Conservation (phyloP, 2,113 vertebrate genomes). For the Heliornis fulica region DNA sequence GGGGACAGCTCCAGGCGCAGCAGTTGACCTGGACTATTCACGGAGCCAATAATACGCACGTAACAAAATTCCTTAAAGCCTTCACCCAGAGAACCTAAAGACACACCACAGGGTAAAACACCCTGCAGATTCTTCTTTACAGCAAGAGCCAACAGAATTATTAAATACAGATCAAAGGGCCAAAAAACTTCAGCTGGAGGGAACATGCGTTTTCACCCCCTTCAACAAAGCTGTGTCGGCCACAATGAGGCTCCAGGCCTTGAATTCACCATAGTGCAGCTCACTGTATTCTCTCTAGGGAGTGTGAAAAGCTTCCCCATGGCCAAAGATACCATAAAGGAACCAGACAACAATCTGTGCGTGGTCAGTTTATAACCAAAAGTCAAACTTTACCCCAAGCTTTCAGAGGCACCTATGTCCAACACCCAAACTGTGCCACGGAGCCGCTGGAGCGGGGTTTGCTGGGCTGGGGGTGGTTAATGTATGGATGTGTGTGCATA, state of each 20-base stretch:
- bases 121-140: not conserved
- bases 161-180: not conserved
- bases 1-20: not conserved
- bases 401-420: not conserved
- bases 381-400: not conserved
- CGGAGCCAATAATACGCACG: fast-evolving
- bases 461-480: not conserved
- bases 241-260: fast-evolving
- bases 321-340: not conserved
- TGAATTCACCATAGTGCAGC: fast-evolving
- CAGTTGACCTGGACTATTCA: fast-evolving
- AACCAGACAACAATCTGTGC: too few species aligned
- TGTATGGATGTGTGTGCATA: fast-evolving
- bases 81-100: fast-evolving
- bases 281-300: not conserved
- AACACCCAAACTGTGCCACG: not conserved
- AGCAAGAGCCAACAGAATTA: not conserved
- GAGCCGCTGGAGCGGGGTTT: not conserved
- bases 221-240: not conserved
- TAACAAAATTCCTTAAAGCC: not conserved
- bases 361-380: not conserved
- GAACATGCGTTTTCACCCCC: fast-evolving
- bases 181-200: not conserved
- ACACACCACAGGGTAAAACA: too few species aligned
- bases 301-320: fast-evolving